A percentile compares a stretch with the other conserved stretches of the same genome.
Conservation (phyloP, 2,797 vertebrate species). For the Cottoperca gobio region DNA sequence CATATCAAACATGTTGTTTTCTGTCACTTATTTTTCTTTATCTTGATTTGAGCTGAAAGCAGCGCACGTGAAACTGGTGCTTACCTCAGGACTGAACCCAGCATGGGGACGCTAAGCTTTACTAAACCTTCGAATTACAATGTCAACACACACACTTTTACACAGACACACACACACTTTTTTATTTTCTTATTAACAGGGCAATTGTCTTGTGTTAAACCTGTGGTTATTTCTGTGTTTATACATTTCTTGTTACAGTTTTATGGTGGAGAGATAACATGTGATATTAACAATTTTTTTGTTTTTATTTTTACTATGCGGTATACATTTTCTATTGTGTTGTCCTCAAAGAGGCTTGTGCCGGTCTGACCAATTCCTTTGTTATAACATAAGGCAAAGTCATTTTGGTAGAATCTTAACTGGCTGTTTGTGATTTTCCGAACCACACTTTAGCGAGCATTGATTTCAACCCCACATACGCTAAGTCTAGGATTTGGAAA, state of each 20-base stretch:
- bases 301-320: conserved; percentile 72
- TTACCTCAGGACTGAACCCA: conserved; percentile 88
- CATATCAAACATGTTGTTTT: conserved; percentile 79
- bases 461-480: conserved; percentile 40
- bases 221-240: conserved; percentile 84
- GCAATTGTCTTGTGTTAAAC: conserved; percentile 80
- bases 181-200: conserved; percentile 64
- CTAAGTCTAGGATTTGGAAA: conserved; percentile 52
- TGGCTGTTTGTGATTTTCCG: conserved; percentile 55
- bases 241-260: conserved; percentile 74
- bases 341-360: conserved; percentile 73
- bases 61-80: conserved; percentile 83
- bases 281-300: conserved; percentile 76
- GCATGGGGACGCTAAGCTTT: conserved; percentile 81
- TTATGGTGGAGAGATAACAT: conserved; percentile 69
- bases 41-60: conserved; percentile 76
- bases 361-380: conserved; percentile 66
- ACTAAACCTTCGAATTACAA: conserved; percentile 64
- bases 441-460: conserved; percentile 43
- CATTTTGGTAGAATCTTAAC: conserved; percentile 50
- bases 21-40: conserved; percentile 65
- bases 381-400: conserved; percentile 54
- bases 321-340: conserved; percentile 71
- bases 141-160: conserved; percentile 35
- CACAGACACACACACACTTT: conserved; percentile 23